Evolutionary conservation across 2,113 vertebrate genomes (phyloP), one percentile per base, ranked within the genome.

Genomic region (Trachemys scripta): DNA sequence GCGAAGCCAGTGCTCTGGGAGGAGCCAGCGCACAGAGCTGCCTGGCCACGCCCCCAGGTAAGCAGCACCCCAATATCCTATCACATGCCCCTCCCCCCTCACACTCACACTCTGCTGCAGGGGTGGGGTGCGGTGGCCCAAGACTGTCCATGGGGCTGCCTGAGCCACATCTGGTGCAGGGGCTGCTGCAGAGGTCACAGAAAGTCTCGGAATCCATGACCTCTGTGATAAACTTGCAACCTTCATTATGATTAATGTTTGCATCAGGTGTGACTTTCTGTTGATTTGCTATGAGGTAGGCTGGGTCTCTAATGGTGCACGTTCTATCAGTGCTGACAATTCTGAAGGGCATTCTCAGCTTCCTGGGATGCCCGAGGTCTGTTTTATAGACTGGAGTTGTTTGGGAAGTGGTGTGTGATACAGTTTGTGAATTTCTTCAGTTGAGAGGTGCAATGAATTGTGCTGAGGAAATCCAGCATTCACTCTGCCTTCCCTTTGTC

Each of bases 391-490:
- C 75, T 76, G 72, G 38, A 45, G 20, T 45, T 27, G 35, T 25
- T 42, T 42, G 42, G 75, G 24, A 76, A 78, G 75, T 47, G 42
- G 45, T 47, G 42, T n/a, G 65, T n/a, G 65, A 35, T 19, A 25
- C 62, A 24, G 69, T 24, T 38, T 25, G 22, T 47, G 22, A 45
- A 95, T 69, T 95, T 4, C 85, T 56, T 89, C 27, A 47, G 69
- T 53, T 56, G 57, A n/a, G 65, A 75, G 84, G 57, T 0, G 10
- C 24, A 24, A 51, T 92, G 87, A 65, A 35, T 10, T n/a, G 65
- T 94, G 89, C 86, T 56, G 82, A 92, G 80, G 88, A 95, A 95
- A 87, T 3, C 27, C 49, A 45, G 84, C 51, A 59, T 29, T 51
- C 47, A 1, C 29, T 0, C 0, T 87, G 9, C 87, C 1, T 3